These are phyloP conservation scores for Clivina fossor DNA, from an alignment of 2,888 invertebrate genomes.

Conservation along the genomic window DNA sequence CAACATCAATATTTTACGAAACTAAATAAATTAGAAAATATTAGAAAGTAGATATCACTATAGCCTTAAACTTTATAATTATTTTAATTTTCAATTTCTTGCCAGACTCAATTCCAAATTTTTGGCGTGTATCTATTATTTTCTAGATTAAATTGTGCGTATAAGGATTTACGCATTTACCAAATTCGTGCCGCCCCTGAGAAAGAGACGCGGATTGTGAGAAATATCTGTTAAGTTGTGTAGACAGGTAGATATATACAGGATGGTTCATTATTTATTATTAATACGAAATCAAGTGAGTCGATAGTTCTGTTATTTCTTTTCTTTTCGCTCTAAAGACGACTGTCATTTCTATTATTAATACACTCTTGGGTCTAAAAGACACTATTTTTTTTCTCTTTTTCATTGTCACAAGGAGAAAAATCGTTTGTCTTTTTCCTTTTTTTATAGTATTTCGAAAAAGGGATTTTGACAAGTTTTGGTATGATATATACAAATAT, in stretches of 20 bases:
- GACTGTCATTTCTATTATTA: constrained; percentile 24
- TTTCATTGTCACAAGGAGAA: constrained; percentile 12
- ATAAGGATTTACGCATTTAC: too few species aligned
- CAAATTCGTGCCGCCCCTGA: too few species aligned
- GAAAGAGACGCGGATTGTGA: too few species aligned
- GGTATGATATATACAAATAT: constrained; percentile 33
- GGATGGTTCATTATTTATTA: constrained; percentile 29
- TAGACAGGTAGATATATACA: constrained; percentile 16
- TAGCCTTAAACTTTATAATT: too few species aligned
- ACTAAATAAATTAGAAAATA: too few species aligned
- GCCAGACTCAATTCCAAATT: too few species aligned
- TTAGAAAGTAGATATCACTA: too few species aligned
- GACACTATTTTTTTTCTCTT: constrained; percentile 28
- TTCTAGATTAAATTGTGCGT: too few species aligned
- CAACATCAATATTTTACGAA: too few species aligned
- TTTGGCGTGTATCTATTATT: too few species aligned
- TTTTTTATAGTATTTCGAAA: constrained; percentile 11
- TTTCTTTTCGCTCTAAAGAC: constrained; percentile 26
- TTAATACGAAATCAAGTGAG: constrained; percentile 33
- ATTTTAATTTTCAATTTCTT: too few species aligned
- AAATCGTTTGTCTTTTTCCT: constrained; percentile 30
- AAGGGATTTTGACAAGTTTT: constrained; percentile 30
- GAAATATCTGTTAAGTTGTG: too few species aligned
- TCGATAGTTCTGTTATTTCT: constrained; percentile 32
- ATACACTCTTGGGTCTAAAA: constrained; percentile 28